Conservation (phyloP, 2,113 vertebrate genomes). For the Chloropsis cyanopogon region DNA sequence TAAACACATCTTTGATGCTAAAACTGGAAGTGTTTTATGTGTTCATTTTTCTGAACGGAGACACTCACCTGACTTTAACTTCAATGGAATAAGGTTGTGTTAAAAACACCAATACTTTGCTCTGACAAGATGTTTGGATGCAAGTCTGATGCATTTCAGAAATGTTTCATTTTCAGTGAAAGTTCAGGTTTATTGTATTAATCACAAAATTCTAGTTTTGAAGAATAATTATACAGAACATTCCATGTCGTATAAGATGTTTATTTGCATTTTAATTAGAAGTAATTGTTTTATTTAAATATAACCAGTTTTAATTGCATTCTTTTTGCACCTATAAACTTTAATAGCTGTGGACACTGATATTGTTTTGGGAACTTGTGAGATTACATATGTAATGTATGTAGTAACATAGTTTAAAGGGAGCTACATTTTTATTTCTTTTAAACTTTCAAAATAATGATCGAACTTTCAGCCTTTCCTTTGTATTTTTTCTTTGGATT, state of each 20-base stretch:
- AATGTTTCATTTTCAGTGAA: background rate
- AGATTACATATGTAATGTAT: background rate
- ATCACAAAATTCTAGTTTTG: background rate
- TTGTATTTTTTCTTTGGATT: constrained; percentile 43
- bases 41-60: background rate
- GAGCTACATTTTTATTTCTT: constrained; percentile 20
- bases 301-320: background rate
- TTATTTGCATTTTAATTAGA: background rate
- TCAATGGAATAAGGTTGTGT: background rate
- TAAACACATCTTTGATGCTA: constrained; percentile 44
- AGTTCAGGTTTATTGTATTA: background rate
- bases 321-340: constrained; percentile 7
- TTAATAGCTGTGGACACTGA: background rate
- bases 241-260: background rate
- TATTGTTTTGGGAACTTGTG: constrained; percentile 10
- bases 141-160: background rate
- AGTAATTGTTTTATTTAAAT: background rate
- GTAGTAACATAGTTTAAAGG: background rate
- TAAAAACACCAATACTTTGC: background rate
- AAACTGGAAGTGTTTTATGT: constrained; percentile 4
- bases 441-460: background rate
- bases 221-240: background rate
- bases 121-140: background rate
- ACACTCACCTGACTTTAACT: constrained; percentile 5
- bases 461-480: background rate